Evolutionary conservation across 2,888 invertebrate genomes (phyloP), one percentile per base, ranked within the genome.

Genomic region (Troilus luridus): DNA sequence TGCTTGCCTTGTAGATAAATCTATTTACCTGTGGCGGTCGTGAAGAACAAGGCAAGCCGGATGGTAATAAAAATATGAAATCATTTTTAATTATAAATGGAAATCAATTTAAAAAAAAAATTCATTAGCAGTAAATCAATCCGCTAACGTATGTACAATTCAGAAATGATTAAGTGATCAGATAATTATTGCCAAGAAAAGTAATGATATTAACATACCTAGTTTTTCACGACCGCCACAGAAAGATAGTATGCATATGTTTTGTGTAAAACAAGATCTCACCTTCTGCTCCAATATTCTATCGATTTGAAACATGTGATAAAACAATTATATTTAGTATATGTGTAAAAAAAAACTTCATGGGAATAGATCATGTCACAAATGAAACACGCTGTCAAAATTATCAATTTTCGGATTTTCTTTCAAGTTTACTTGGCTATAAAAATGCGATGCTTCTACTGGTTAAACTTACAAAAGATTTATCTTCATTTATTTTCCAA

Each of bases 221-320:
- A 77, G 17, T 77, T 67, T 72, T 77, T 41, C 72, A 77, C 72
- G 72, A 77, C 72, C 72, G 72, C 72, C 72, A 77, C 67, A 67
- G 41, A 77, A 59, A 59, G 11, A 19, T 19, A 27, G 21, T 1
- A 17, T 41, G 8, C 72, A 77, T 41, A 77, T 77, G 72, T 77
- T 77, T 77, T 77, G 27, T 41, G 41, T 77, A 19, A 17, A 77
- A 17, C 41, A 19, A 41, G 21, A 19, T 24, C 14, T 77, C 72
- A 77, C 8, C 17, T 41, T 77, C 19, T 14, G 6, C 0, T 14
- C 0, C 8, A 41, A 77, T 14, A 27, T 77, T 77, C 19, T 19
- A 41, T 17, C 7, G 72, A 19, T 41, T 77, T 41, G 0, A 7
- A 77, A 8, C 27, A 77, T 77, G 41, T 77, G 72, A 10, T 27